phyloP scores from a whole-genome alignment of 2,888 invertebrate species.

The Papilio protenor region DNA sequence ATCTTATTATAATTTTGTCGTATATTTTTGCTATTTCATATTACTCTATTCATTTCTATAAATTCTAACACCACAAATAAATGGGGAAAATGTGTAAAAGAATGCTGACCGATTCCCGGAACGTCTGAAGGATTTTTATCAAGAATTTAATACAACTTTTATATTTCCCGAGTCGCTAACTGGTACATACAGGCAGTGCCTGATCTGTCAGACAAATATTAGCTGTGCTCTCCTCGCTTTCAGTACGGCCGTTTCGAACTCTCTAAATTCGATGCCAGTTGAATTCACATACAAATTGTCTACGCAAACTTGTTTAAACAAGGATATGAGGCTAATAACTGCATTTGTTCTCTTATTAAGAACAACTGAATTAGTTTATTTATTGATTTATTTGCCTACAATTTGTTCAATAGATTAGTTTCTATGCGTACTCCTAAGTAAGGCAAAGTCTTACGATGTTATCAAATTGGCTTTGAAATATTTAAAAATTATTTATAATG shows the following conservation, averaged over 20 bases:
- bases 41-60: not conserved
- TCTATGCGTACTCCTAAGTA: not conserved
- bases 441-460: no score
- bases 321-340: not conserved
- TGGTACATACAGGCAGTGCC: conserved; percentile 35
- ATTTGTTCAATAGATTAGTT: not conserved
- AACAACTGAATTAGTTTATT: not conserved
- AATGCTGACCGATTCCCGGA: not conserved
- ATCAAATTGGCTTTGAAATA: no score
- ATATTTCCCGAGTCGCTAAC: conserved; percentile 18
- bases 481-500: no score
- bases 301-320: conserved; percentile 11
- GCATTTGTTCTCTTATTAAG: not conserved
- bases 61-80: not conserved
- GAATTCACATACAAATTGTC: conserved; percentile 29
- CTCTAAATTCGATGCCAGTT: conserved; percentile 28
- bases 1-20: not conserved
- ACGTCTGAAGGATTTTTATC: not conserved
- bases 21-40: not conserved
- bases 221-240: conserved; percentile 43
- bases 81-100: not conserved
- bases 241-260: conserved; percentile 37
- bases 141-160: not conserved
- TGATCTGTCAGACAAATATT: conserved; percentile 53
- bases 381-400: not conserved